Evolutionary conservation across 2,113 vertebrate species (phyloP), one percentile per base, ranked within the genome.

Genomic region (Cebidichthys violaceus): DNA sequence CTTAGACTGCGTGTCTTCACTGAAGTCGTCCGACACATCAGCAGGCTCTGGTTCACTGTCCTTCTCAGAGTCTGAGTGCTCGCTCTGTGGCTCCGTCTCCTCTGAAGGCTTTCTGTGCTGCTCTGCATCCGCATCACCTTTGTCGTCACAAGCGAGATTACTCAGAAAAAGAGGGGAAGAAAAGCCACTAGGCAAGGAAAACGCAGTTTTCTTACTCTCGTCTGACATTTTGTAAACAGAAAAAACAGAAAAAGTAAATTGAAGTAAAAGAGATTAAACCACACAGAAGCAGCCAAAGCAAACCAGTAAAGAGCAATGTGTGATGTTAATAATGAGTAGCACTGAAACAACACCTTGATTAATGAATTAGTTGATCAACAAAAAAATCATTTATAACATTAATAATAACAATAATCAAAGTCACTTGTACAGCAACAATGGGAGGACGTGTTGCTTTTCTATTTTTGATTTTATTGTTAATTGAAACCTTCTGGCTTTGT

Each of bases 181-280:
- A 13, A 18, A 35, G 22, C 22, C 31, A 59, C 1, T 22, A 9
- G 0, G 13, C 1, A 17, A 55, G 61, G 22, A 11, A 35, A 13
- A 8, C 0, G 0, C 9, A 5, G 9, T 0, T 29, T 10, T 14
- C 47, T 35, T 1, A 2, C 2, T 41, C 15, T 31, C 0, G 1
- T n/a, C 41, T 37, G 7, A 33, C 37, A 8, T 59, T 20, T 55
- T 11, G 2, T n/a, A 10, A 74, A 50, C 22, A 17, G 11, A 17
- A 73, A 55, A 66, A 4, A 39, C 14, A 65, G 57, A 37, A 59
- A 45, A 69, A 2, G 13, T 0, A 8, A 33, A 52, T 7, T 22
- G 4, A 43, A 67, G 24, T 4, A 17, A 50, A 10, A 27, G 4
- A 45, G 24, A 66, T 27, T 1, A 41, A 64, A 47, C 27, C 2